Evolutionary conservation across 2,888 invertebrate species (phyloP), one percentile per base, ranked within the genome.

Genomic region (Microchrysa polita): DNA sequence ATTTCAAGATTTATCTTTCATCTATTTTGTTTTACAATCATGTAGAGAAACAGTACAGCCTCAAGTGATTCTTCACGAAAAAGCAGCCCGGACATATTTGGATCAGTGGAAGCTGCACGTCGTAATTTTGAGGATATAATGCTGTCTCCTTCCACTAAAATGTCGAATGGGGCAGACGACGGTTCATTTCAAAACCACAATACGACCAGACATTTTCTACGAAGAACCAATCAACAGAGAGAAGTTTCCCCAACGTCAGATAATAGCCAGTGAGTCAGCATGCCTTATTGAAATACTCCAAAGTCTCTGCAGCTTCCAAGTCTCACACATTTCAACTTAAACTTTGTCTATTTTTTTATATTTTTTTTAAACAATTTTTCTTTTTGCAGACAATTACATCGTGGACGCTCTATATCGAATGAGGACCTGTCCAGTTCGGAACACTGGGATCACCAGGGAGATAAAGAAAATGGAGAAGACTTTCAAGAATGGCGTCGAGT

Each of bases 401-500:
- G 84, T 44, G 82, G 83, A 42, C 83, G 82, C 75, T 85, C 85
- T 53, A 81, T 83, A 76, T 85, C 85, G 48, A 85, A 88, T 65
- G 89, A 89, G 78, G 89, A 89, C 80, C 80, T 85, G 74, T 63
- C 76, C 20, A 82, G 82, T 77, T 81, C 82, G 76, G 69, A 69
- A 42, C 83, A 83, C 69, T 82, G 83, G 80, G 81, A 82, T 72
- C 67, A 73, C 63, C 77, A 76, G 74, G 77, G 75, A 67, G 78
- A 77, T 57, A 78, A 80, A 61, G 72, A 22, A 12, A 48, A 69
- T 27, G 69, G 57, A n/a, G 57, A 55, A 18, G 87, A 87, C 80
- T 87, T 88, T 40, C 86, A 87, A 1, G 90, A 88, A 80, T 92
- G 92, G 90, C 84, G 87, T 69, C 87, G 91, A 77, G 88, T 90